Base-by-base conservation (phyloP, 2,113 vertebrate species). In the Macheiramphus alcinus region DNA sequence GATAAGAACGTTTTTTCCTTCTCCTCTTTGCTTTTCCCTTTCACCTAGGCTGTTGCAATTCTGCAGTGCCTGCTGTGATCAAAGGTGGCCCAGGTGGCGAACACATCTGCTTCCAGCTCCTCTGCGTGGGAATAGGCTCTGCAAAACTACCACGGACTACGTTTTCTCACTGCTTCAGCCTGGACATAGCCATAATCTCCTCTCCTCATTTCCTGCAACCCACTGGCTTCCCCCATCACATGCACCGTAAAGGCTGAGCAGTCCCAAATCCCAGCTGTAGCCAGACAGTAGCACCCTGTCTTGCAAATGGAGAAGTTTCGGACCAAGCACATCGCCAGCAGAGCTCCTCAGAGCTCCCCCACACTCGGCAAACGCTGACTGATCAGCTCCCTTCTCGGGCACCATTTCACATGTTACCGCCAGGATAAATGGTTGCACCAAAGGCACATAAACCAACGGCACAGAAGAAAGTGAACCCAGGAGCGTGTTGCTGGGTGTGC, bases 291-390 rank as follows among this genome's bases (percentile, higher is more conserved):
- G 38, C 17, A 16, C 48, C 27, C 48, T 16, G 11, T 6, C 59
- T 14, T 31, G 29, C 29, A n/a, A 23, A 20, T 14, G 5, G 23
- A 13, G n/a, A 18, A 17, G 23, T 1, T 34, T 4, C 5, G 16
- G 16, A 19, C 27, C 34, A 11, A 11, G 40, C 34, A 14, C 40
- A 2, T 27, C 6, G 1, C 22, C 50, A 13, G 23, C 72, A 8
- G 2, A 25, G 52, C 62, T n/a, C 29, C 71, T 20, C 17, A 4
- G n/a, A 12, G n/a, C 31, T 31, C n/a, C 82, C 14, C 70, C 2
- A 7, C 40, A 0, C 48, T 3, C 21, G 25, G 21, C 26, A 5
- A 12, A 13, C 3, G 4, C 31, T 3, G 20, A 32, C 7, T 20
- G 3, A 3, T 5, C 67, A 21, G 29, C 43, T 31, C 72, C 72